Conservation (phyloP, 2,888 invertebrate species). For the Desoria tigrina region DNA sequence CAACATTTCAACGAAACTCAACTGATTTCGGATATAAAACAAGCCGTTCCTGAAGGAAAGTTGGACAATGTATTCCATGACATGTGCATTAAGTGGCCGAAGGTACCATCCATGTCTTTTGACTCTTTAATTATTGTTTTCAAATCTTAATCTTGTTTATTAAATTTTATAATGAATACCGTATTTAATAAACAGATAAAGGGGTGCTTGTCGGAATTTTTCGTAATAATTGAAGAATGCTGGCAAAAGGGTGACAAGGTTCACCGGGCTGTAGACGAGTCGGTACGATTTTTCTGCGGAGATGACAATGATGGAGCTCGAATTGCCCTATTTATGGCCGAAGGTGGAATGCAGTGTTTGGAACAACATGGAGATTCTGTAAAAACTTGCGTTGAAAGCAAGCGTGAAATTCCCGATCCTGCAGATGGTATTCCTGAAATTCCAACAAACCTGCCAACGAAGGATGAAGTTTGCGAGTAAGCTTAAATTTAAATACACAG, state of each 20-base stretch:
- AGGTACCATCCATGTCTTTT: slow-evolving; percentile 19
- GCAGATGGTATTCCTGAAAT: too few species aligned
- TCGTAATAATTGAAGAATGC: slow-evolving; percentile 48
- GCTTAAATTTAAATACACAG: background rate
- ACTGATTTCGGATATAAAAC: slow-evolving; percentile 42
- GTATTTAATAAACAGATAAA: slow-evolving; percentile 31
- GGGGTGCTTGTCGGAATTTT: slow-evolving; percentile 38
- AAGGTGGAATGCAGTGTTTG: slow-evolving; percentile 50
- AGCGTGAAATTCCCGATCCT: slow-evolving; percentile 27
- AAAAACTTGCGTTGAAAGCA: slow-evolving; percentile 42
- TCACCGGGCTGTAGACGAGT: slow-evolving; percentile 41
- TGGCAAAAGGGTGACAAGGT: slow-evolving; percentile 50
- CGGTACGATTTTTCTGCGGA: slow-evolving; percentile 51
- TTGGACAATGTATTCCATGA: slow-evolving; percentile 51
- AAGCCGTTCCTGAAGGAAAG: slow-evolving; percentile 49
- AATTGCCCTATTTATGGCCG: slow-evolving; percentile 48
- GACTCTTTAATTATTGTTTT: background rate
- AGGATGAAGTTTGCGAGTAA: slow-evolving; percentile 40
- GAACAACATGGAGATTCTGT: slow-evolving; percentile 47
- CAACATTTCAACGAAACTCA: slow-evolving; percentile 46
- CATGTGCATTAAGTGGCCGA: slow-evolving; percentile 50
- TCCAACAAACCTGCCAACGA: slow-evolving; percentile 12
- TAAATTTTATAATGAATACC: background rate
- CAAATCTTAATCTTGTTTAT: too few species aligned
- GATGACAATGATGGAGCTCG: slow-evolving; percentile 49